Base-by-base conservation (phyloP, 2,113 vertebrate genomes). In the Sporophila hypoxantha region DNA sequence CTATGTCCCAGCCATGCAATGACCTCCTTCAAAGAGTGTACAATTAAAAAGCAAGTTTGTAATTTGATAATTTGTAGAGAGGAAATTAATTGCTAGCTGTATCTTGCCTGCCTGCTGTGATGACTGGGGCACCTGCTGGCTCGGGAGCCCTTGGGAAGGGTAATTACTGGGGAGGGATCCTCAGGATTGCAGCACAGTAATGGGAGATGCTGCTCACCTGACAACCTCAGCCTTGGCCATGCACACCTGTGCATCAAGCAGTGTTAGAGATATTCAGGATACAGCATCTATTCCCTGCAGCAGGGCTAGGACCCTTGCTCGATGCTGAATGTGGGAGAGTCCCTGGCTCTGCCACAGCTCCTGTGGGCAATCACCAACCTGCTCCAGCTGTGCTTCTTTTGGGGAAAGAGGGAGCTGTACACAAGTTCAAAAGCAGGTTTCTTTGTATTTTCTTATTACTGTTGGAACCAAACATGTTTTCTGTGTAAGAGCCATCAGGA, bases 31-130 rank as follows among this genome's bases (percentile, higher is more conserved):
- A 66, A 68, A 83, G 76, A 77, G 22, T 2, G 5, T 41, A 65
- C 78, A 87, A 82, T 90, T 84, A 73, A 82, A 79, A 86, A 76
- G 64, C 75, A 83, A 90, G 60, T 47, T 90, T 87, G 59, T 56
- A 55, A 82, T 84, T 79, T 82, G 84, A 52, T 76, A 55, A 88
- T 90, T 87, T 79, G 60, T 73, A 64, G 77, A 82, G 82, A 87
- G 86, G 56, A 76, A 76, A 82, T 79, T 79, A 93, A 82, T 67
- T 93, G 70, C 52, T 76, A 50, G 29, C 65, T 79, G 67, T 34
- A 11, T 8, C 36, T 66, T 30, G 47, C 52, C 42, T 44, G 37
- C 55, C 64, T 34, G 64, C 47, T 65, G 34, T 22, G 69, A 41
- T 77, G 82, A 41, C 42, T 27, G 42, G 44, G 2, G 3, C 55